Percentiles rank a stretch among this genome's conserved stretches.
Evolutionary conservation across 2,113 vertebrate genomes (phyloP).

Genomic region (Pachypanchax playfairii): DNA sequence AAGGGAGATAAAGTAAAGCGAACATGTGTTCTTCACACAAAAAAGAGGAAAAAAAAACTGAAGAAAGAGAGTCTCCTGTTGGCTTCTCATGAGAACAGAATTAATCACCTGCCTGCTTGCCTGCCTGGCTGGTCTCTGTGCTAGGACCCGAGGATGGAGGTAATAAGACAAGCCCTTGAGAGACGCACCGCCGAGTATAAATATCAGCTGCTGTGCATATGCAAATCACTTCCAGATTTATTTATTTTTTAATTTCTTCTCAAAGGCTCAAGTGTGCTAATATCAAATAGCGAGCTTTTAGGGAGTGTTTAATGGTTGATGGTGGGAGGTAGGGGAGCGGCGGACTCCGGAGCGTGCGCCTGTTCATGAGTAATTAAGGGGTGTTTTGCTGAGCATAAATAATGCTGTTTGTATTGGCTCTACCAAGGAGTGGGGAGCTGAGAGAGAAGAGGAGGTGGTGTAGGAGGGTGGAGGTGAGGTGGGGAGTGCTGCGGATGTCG

Average conservation of each 20-base stretch:
- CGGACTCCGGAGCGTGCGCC: constrained; percentile 89
- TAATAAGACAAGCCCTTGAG: constrained; percentile 99
- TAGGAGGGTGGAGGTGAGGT: constrained; percentile 23
- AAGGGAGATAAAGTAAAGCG: constrained; percentile 41
- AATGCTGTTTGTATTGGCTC: constrained; percentile 99
- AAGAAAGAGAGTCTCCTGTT: constrained; percentile 62
- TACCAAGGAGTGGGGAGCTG: constrained; percentile 83
- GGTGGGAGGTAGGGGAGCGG: constrained; percentile 93
- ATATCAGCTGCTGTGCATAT: constrained; percentile 99
- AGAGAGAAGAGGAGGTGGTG: constrained; percentile 63
- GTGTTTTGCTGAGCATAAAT: constrained; percentile 99
- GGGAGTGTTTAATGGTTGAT: constrained; percentile 97
- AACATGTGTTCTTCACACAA: constrained; percentile 31
- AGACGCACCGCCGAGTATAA: constrained; percentile 92
- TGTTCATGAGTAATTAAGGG: constrained; percentile 99
- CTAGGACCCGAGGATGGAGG: constrained; percentile 94
- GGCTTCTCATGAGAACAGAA: constrained; percentile 94
- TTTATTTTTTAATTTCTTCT: constrained; percentile 75
- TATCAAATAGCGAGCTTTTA: constrained; percentile 99
- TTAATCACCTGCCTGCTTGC: constrained; percentile 98
- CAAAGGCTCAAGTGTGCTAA: constrained; percentile 96
- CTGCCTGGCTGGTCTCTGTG: constrained; percentile 87
- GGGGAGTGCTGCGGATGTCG: constrained; percentile 35
- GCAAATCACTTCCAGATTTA: constrained; percentile 92
- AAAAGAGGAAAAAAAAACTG: constrained; percentile 5